Percentiles rank a stretch among this genome's conserved stretches.
Conservation (phyloP, 2,888 invertebrate species). For the Erebia epiphron region DNA sequence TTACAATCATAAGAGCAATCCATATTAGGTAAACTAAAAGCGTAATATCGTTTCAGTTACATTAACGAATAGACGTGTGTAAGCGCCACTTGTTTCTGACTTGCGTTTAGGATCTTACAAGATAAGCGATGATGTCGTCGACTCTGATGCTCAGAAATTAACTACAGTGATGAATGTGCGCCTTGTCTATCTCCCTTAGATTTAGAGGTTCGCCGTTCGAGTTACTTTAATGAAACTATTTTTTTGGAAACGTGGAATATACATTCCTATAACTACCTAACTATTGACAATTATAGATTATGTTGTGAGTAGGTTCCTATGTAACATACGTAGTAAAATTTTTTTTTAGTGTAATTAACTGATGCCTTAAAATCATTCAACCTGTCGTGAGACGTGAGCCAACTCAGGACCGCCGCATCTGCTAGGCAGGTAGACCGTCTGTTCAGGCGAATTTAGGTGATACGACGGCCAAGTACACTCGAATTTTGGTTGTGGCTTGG, state of each 20-base stretch:
- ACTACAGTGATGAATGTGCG: slow-evolving; percentile 76
- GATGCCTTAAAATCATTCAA: no score
- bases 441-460: no score
- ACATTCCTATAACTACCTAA: background rate
- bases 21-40: background rate
- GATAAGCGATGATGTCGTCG: slow-evolving; percentile 77
- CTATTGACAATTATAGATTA: no score
- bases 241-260: no score
- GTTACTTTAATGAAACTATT: background rate
- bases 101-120: slow-evolving; percentile 58
- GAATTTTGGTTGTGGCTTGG: no score
- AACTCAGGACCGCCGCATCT: no score
- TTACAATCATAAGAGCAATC: background rate
- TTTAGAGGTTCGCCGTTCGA: background rate
- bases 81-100: slow-evolving; percentile 64
- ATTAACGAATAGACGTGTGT: slow-evolving; percentile 6
- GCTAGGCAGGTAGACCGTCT: no score
- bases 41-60: slow-evolving; percentile 17
- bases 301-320: no score
- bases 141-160: slow-evolving; percentile 79
- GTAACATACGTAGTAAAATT: no score
- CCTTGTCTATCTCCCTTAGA: slow-evolving; percentile 8
- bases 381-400: no score
- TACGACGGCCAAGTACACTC: no score
- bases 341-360: no score